Percentiles rank a stretch among this genome's conserved stretches.
These are phyloP conservation scores for Numenius arquata DNA, from an alignment of 2,113 vertebrate genomes.

Conservation along the genomic window DNA sequence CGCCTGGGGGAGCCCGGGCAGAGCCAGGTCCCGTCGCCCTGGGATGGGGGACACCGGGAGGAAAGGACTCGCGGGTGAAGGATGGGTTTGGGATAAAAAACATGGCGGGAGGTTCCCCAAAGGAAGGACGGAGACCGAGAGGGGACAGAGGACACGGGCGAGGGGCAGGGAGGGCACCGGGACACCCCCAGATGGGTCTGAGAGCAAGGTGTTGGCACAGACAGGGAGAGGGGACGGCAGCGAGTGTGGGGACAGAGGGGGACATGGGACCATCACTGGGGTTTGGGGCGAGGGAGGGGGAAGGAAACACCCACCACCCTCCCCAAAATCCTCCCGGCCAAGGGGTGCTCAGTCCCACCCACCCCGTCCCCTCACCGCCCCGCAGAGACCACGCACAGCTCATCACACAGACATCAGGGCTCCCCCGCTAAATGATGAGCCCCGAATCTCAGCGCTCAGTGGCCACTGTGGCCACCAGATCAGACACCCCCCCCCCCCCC, in stretches of 20 bases:
- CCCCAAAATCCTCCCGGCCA: not conserved
- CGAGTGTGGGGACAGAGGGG: not conserved
- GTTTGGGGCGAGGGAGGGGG: not conserved
- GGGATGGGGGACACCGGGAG: not conserved
- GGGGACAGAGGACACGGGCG: not conserved
- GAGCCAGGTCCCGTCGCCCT: not conserved
- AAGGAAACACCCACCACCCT: not conserved
- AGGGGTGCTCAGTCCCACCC: not conserved
- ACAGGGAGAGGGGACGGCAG: not conserved
- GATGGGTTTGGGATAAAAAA: not conserved
- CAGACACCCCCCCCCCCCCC: too few species aligned
- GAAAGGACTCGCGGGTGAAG: not conserved
- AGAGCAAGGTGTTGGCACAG: not conserved
- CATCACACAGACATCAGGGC: not conserved
- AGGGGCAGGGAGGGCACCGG: not conserved
- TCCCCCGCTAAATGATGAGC: rapidly evolving
- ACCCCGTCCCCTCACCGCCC: not conserved
- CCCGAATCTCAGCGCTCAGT: rapidly evolving
- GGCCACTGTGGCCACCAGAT: not conserved
- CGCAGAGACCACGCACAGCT: rapidly evolving
- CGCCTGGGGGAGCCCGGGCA: not conserved
- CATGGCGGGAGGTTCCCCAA: not conserved
- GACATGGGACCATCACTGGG: not conserved
- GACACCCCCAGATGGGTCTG: rapidly evolving
- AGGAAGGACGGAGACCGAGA: not conserved